Percentiles rank a stretch among this genome's conserved stretches.
Evolutionary conservation across 2,797 vertebrate genomes (phyloP).

Genomic region (Falco naumanni): DNA sequence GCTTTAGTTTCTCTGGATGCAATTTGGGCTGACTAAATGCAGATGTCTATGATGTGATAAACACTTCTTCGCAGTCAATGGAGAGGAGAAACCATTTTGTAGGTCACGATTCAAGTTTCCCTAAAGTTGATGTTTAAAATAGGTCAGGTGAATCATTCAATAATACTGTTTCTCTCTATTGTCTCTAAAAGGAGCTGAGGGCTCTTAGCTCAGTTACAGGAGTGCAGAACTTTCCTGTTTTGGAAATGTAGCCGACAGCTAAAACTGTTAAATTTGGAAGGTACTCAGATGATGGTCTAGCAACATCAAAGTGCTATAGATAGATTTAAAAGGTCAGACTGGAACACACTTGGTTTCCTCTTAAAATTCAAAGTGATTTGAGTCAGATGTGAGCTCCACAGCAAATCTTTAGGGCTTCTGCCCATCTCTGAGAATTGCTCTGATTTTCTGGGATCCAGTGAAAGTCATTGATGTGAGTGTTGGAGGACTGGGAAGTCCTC

Average conservation of each 20-base stretch:
- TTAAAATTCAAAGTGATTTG: neutral
- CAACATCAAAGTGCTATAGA: neutral
- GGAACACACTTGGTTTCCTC: neutral
- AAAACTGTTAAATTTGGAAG: slow-evolving; percentile 50
- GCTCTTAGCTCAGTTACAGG: slow-evolving; percentile 7
- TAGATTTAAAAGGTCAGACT: slow-evolving; percentile 11
- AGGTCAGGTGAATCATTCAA: slow-evolving; percentile 55
- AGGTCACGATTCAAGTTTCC: neutral
- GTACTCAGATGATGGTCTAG: neutral
- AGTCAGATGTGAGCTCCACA: neutral
- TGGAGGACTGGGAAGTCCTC: neutral
- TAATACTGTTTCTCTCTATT: slow-evolving; percentile 19
- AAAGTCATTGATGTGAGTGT: neutral
- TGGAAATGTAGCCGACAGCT: slow-evolving; percentile 36
- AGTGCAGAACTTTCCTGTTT: slow-evolving; percentile 47
- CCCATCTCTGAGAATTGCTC: neutral
- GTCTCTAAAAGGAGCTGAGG: slow-evolving; percentile 42
- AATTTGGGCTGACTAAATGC: slow-evolving; percentile 45
- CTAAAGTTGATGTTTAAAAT: slow-evolving; percentile 36
- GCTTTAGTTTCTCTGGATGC: slow-evolving; percentile 20
- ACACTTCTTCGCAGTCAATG: slow-evolving; percentile 21
- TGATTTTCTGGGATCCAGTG: neutral
- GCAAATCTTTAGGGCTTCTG: neutral
- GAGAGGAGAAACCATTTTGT: neutral
- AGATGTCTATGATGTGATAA: slow-evolving; percentile 34